phyloP scores from a whole-genome alignment of 2,113 vertebrate genomes.

The Rana temporaria region DNA sequence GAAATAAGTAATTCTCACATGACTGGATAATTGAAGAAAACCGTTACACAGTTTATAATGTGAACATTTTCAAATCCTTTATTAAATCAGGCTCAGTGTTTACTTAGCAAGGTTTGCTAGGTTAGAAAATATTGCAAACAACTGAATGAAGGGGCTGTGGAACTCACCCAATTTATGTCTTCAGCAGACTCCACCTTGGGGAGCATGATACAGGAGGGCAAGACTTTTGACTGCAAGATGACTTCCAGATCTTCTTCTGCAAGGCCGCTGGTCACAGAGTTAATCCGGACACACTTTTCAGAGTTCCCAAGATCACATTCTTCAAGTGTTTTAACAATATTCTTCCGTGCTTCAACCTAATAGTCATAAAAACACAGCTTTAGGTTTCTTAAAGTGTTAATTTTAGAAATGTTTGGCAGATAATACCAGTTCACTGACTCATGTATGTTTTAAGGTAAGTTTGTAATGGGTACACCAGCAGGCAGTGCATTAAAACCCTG shows the following conservation, averaged over 20 bases:
- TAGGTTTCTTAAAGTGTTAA: conserved; percentile 10
- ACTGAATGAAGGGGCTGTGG: not conserved
- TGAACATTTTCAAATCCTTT: no score
- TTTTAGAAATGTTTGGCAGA: no score
- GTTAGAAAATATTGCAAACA: no score
- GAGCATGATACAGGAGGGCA: conserved; percentile 93
- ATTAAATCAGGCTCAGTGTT: no score
- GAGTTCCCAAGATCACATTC: conserved; percentile 83
- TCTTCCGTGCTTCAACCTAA: conserved; percentile 87
- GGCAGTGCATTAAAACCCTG: no score
- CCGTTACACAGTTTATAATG: no score
- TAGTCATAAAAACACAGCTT: conserved; percentile 46
- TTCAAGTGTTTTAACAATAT: conserved; percentile 80
- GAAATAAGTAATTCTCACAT: no score
- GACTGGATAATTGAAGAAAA: no score
- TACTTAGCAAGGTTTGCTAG: no score
- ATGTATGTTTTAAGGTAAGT: no score
- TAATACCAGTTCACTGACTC: no score
- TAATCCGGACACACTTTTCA: conserved; percentile 93
- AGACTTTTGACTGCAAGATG: conserved; percentile 79
- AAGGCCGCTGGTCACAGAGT: conserved; percentile 91
- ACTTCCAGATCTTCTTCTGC: conserved; percentile 86
- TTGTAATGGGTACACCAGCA: no score
- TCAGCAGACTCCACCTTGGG: conserved; percentile 89
- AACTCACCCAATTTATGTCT: conserved; percentile 91